Conservation (phyloP, 2,113 vertebrate species). For the Crotophaga sulcirostris region DNA sequence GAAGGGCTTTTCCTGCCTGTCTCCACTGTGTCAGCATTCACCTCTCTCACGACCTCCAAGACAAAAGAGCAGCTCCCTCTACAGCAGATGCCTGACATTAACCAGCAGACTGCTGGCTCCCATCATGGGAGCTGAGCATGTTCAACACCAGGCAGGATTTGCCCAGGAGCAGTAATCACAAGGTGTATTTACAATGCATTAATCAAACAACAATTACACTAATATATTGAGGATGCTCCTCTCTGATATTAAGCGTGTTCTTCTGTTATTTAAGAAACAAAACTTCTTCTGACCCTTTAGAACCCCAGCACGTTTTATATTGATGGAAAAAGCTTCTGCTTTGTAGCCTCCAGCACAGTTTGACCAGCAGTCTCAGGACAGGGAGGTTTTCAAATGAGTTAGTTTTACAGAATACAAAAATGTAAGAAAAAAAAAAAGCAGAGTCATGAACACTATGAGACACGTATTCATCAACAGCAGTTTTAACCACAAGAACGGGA, state of each 20-base stretch:
- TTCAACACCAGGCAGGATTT: neutral
- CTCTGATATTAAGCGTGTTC: neutral
- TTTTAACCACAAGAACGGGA: neutral
- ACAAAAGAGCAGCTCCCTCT: neutral
- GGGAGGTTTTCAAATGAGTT: neutral
- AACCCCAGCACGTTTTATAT: neutral
- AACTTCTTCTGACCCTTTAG: neutral
- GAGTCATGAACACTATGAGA: neutral
- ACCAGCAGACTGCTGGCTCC: neutral
- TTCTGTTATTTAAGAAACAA: neutral
- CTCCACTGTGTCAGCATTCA: rapidly evolving
- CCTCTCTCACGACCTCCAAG: rapidly evolving
- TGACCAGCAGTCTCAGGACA: neutral
- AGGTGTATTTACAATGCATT: neutral
- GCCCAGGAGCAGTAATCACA: neutral
- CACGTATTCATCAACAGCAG: neutral
- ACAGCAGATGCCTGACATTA: neutral
- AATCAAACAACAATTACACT: neutral
- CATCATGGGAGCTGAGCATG: neutral
- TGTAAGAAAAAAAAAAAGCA: neutral
- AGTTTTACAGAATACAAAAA: neutral
- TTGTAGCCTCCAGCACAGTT: neutral
- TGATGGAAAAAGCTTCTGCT: neutral
- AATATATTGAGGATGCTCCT: neutral
- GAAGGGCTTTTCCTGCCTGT: neutral